A percentile compares a stretch with the other conserved stretches of the same genome.
These are phyloP conservation scores for Synergus umbraculus DNA, from an alignment of 2,888 invertebrate species.

Conservation along the genomic window DNA sequence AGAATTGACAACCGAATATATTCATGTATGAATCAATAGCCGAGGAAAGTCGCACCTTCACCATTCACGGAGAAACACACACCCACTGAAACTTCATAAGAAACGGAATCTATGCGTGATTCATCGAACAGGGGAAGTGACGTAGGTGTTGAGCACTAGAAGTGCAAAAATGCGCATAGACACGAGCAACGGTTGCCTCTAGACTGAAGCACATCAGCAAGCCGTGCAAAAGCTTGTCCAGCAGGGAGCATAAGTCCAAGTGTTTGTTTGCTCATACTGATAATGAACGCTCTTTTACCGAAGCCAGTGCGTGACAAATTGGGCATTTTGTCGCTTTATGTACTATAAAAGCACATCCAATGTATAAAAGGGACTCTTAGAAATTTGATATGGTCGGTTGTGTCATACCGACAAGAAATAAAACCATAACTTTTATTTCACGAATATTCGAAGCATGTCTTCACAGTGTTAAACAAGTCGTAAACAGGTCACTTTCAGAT, in stretches of 20 bases:
- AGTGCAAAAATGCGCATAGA: conserved; percentile 24
- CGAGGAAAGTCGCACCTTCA: conserved; percentile 35
- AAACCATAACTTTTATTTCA: conserved; percentile 35
- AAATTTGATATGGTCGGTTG: conserved; percentile 25
- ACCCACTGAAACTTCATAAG: conserved; percentile 15
- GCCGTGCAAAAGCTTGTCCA: neutral
- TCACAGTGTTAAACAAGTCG: conserved; percentile 10
- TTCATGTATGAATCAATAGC: conserved; percentile 34
- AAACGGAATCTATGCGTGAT: conserved; percentile 51
- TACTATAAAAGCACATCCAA: neutral
- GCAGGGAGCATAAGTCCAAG: neutral
- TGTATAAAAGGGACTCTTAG: neutral
- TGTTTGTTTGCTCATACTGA: conserved; percentile 29
- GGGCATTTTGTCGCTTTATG: conserved; percentile 23
- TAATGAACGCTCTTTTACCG: conserved; percentile 20
- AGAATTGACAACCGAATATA: conserved; percentile 22
- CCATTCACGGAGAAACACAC: conserved; percentile 37
- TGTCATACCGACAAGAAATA: conserved; percentile 15
- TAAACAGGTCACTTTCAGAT: conserved; percentile 26
- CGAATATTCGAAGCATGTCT: neutral
- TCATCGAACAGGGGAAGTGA: conserved; percentile 55
- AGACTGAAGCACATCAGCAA: neutral
- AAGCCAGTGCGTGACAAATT: conserved; percentile 31
- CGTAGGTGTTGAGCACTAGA: conserved; percentile 44
- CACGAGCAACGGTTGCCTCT: neutral